A percentile compares a stretch with the other conserved stretches of the same genome.
Evolutionary conservation across 2,797 vertebrate genomes (phyloP).

Genomic region (Gambusia yucatana): DNA sequence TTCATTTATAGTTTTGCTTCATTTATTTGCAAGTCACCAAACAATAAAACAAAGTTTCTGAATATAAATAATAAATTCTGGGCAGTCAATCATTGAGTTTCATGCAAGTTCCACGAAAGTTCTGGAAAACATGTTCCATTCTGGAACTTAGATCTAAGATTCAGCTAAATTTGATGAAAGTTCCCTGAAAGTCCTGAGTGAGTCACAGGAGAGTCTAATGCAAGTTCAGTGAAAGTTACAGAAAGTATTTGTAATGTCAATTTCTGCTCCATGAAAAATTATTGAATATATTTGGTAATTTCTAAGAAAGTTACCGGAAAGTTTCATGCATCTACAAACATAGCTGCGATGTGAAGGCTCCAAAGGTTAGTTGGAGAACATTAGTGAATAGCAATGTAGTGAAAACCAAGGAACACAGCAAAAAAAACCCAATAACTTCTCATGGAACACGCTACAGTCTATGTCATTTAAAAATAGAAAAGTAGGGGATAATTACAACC

Average conservation of each 20-base stretch:
- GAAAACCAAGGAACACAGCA: neutral
- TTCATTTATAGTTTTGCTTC: neutral
- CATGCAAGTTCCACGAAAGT: neutral
- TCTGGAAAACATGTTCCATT: neutral
- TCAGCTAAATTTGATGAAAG: neutral
- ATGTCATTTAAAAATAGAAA: neutral
- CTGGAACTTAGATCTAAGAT: neutral
- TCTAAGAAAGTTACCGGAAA: neutral
- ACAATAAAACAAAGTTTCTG: neutral
- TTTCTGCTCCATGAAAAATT: neutral
- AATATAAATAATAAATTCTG: neutral
- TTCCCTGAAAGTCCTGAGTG: neutral
- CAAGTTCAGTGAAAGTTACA: neutral
- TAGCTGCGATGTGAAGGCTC: neutral
- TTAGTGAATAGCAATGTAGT: neutral
- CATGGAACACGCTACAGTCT: neutral
- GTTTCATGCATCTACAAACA: neutral
- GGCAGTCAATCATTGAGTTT: neutral
- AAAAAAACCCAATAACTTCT: neutral
- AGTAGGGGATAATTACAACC: neutral
- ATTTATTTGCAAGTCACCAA: neutral
- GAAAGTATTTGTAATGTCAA: neutral
- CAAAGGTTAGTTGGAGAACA: neutral
- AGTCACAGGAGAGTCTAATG: neutral
- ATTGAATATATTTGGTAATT: neutral